These are phyloP conservation scores for Gyrodactylus bullatarudis DNA, from an alignment of 1,140 invertebrate genomes.

Conservation along the genomic window DNA sequence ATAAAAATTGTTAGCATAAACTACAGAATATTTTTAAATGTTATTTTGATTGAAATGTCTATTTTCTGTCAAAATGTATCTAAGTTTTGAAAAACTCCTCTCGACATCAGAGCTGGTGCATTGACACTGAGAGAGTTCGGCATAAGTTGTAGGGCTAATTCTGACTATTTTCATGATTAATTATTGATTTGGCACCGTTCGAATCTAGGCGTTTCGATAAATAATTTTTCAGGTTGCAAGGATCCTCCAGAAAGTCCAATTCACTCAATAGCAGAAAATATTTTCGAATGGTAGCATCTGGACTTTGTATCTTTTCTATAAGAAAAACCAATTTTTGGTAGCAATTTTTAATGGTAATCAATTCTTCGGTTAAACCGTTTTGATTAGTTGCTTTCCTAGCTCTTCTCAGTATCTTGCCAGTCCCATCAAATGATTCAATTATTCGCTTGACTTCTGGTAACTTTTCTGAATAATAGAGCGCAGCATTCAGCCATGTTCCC, in stretches of 20 bases:
- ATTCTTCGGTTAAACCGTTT: not conserved
- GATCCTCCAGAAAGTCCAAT: not conserved
- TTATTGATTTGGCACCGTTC: not conserved
- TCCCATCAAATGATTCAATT: not conserved
- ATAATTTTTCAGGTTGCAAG: not conserved
- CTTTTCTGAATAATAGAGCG: not conserved
- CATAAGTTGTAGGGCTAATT: not conserved
- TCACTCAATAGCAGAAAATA: not conserved
- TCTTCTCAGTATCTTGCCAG: not conserved
- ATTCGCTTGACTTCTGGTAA: not conserved
- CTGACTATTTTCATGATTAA: not conserved
- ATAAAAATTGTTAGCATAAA: not conserved
- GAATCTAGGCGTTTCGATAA: not conserved
- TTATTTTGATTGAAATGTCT: not conserved
- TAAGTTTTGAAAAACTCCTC: not conserved
- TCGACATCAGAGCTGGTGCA: no score
- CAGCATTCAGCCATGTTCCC: not conserved
- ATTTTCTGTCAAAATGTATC: not conserved
- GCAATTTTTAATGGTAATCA: not conserved
- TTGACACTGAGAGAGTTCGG: no score
- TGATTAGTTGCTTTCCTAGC: not conserved
- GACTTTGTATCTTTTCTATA: not conserved
- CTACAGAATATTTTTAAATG: not conserved
- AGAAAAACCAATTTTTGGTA: not conserved
- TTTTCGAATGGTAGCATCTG: not conserved